phyloP scores from a whole-genome alignment of 2,797 vertebrate genomes.

The Varecia variegata region DNA sequence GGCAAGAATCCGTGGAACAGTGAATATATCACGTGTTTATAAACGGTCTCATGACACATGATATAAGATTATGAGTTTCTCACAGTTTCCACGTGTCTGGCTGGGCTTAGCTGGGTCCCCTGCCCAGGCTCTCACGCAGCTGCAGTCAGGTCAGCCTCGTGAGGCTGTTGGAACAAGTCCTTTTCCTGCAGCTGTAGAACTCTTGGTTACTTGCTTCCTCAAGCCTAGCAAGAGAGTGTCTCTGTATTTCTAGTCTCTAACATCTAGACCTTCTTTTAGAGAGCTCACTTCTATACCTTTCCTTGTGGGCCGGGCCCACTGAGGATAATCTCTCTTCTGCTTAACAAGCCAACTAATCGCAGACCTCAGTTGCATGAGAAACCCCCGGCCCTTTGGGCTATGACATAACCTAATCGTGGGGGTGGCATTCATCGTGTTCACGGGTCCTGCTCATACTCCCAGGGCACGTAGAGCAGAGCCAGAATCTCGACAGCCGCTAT shows the following conservation, averaged over 20 bases:
- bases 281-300: not conserved
- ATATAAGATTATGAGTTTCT: not conserved
- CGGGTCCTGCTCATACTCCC: not conserved
- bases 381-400: not conserved
- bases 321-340: not conserved
- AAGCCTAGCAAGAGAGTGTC: not conserved
- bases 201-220: not conserved
- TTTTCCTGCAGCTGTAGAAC: not conserved
- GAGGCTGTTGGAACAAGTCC: not conserved
- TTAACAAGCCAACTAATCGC: not conserved
- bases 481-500: no score
- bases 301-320: not conserved
- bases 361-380: not conserved
- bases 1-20: no score
- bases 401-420: not conserved
- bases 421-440: not conserved
- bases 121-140: no score
- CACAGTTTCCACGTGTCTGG: accelerated
- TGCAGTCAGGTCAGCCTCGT: not conserved
- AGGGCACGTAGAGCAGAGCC: accelerated
- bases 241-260: not conserved
- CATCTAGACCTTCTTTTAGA: not conserved
- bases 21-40: not conserved
- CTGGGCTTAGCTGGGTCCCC: not conserved
- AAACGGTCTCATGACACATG: not conserved